A percentile compares a stretch with the other conserved stretches of the same genome.
Evolutionary conservation across 2,888 invertebrate genomes (phyloP).

Genomic region (Melolontha melolontha): DNA sequence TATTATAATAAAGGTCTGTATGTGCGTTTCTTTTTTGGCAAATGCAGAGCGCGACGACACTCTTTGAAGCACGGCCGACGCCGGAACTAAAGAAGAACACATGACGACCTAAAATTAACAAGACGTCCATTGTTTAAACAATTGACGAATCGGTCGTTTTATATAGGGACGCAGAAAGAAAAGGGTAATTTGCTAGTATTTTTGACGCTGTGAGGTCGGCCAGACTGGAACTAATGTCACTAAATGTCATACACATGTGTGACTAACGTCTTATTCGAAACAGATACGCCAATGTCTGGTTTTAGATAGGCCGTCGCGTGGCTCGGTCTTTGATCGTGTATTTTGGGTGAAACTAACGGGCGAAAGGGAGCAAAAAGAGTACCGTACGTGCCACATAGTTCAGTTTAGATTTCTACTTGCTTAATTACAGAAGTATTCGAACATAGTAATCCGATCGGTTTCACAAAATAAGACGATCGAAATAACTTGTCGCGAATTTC

Average conservation of each 20-base stretch:
- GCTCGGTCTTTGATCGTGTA: constrained; percentile 44
- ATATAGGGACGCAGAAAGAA: constrained; percentile 1
- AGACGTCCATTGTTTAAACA: constrained; percentile 61
- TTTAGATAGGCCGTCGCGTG: constrained; percentile 43
- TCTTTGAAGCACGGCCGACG: constrained; percentile 59
- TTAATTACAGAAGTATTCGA: constrained; percentile 33
- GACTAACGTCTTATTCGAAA: constrained; percentile 52
- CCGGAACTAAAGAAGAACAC: constrained; percentile 64
- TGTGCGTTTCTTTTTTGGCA: constrained; percentile 56
- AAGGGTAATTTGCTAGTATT: constrained; percentile 59
- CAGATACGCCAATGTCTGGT: constrained; percentile 52
- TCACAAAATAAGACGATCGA: constrained; percentile 6
- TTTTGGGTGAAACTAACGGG: constrained; percentile 25
- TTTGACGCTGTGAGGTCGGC: constrained; percentile 57
- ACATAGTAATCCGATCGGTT: constrained; percentile 22
- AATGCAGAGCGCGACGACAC: constrained; percentile 52
- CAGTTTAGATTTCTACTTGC: constrained; percentile 35
- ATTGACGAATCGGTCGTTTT: constrained; percentile 51
- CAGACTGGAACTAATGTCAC: constrained; percentile 54
- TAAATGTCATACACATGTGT: constrained; percentile 55
- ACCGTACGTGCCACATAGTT: constrained; percentile 25
- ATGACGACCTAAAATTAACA: constrained; percentile 56
- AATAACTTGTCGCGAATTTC: too few species aligned
- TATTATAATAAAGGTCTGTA: constrained; percentile 43
- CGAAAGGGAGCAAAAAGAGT: constrained; percentile 24